phyloP scores from a whole-genome alignment of 2,888 invertebrate species.

The Ophioninae sp. region DNA sequence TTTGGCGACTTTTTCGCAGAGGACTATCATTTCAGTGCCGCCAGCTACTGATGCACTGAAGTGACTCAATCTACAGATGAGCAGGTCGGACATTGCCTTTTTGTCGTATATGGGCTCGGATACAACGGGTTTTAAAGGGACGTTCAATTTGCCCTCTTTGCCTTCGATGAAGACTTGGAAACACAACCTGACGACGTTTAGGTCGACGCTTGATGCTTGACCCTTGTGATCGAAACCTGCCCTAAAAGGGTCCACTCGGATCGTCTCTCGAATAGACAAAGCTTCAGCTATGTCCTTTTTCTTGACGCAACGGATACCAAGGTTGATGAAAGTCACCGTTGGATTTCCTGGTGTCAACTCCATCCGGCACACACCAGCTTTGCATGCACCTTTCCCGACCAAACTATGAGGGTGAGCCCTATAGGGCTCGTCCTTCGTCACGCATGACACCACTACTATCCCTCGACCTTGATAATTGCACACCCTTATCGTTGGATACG shows the following conservation, averaged over 20 bases:
- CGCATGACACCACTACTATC: conserved; percentile 85
- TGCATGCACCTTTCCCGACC: conserved; percentile 84
- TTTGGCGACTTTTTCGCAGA: conserved; percentile 83
- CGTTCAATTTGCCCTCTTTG: conserved; percentile 81
- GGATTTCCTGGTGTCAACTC: conserved; percentile 79
- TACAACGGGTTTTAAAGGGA: conserved; percentile 83
- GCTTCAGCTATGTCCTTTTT: conserved; percentile 84
- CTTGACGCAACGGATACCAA: conserved; percentile 86
- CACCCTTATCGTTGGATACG: conserved; percentile 83
- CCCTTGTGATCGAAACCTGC: conserved; percentile 83
- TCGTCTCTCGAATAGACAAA: conserved; percentile 82
- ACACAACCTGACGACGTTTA: conserved; percentile 84
- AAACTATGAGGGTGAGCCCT: conserved; percentile 84
- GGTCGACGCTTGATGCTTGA: conserved; percentile 82
- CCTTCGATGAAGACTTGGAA: conserved; percentile 84
- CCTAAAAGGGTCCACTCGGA: conserved; percentile 84
- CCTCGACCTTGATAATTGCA: conserved; percentile 82
- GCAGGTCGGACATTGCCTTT: conserved; percentile 84
- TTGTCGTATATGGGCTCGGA: conserved; percentile 85
- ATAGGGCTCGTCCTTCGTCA: conserved; percentile 84
- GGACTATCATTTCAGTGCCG: conserved; percentile 83
- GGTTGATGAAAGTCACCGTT: conserved; percentile 82
- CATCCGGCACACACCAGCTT: conserved; percentile 84
- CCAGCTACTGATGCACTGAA: conserved; percentile 83
- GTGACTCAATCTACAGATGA: conserved; percentile 83